These are phyloP conservation scores for Elephas maximus DNA, from an alignment of 2,113 vertebrate genomes.

Conservation along the genomic window DNA sequence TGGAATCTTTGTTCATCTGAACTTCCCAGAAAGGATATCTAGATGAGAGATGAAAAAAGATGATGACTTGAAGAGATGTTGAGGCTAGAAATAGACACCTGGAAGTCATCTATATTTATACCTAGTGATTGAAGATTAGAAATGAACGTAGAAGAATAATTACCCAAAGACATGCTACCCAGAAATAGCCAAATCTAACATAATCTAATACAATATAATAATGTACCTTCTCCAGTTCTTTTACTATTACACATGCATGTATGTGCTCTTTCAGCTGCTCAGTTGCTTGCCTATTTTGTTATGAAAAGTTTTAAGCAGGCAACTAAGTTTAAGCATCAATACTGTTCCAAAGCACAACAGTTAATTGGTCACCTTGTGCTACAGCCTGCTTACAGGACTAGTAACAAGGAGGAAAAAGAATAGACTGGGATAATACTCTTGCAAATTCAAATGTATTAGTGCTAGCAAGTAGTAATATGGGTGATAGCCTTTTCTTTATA, in stretches of 20 bases:
- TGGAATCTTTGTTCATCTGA: not conserved
- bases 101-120: not conserved
- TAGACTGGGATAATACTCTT: not conserved
- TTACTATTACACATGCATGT: not conserved
- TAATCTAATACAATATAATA: not conserved
- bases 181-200: not conserved
- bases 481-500: not conserved
- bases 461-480: not conserved
- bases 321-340: not conserved
- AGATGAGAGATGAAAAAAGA: not conserved
- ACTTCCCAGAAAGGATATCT: not conserved
- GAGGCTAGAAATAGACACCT: not conserved
- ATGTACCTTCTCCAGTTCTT: not conserved
- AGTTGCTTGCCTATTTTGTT: not conserved
- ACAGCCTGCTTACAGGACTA: not conserved
- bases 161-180: not conserved
- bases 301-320: not conserved
- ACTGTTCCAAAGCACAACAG: not conserved
- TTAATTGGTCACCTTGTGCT: not conserved
- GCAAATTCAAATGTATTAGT: not conserved
- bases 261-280: not conserved
- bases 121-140: not conserved
- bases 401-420: not conserved
- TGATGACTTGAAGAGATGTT: not conserved
- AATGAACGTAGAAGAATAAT: not conserved